Evolutionary conservation across 2,113 vertebrate species (phyloP), one percentile per base, ranked within the genome.

Genomic region (Hippoglossus stenolepis): DNA sequence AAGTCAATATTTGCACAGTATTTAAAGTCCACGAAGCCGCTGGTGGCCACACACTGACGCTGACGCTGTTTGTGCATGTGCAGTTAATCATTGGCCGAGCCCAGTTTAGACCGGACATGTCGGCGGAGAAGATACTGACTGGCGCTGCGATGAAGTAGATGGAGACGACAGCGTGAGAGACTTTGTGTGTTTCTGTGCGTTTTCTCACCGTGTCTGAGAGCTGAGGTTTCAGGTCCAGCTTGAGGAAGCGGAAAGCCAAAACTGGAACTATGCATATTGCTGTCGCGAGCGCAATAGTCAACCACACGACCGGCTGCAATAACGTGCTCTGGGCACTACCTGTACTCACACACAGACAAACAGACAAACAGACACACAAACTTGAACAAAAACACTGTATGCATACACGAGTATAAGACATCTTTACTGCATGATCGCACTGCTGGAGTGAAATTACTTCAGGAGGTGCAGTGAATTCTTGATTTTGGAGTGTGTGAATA

Each of bases 171-270:
- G 4, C 18, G 23, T 38, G 15, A 61, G 18, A 71, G 59, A 70
- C 12, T 1, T 26, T 70, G 43, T 66, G 56, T 51, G 31, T 73
- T 53, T 81, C 23, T 76, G 31, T 65, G 26, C 20, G 20, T 23
- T 84, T 83, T 85, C 96, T 95, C 85, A 99, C 97, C 87, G 96
- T 97, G 88, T 98, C 97, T 0, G 97, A 96, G 51, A 98, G 96
- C 57, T 96, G 95, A 0, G 97, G 97, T 71, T 95, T 97, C 78
- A 99, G 95, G 87, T 96, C 96, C 90, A 97, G 91, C 90, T 96
- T 97, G 80, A 99, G 97, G 92, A 99, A 99, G 35, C 97, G 96
- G 71, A 98, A 97, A 70, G 97, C 96, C 15, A 98, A 94, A 45
- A 99, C 97, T 0, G 97, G 97, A 93, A 96, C 81, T 81, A 99